Evolutionary conservation across 2,797 vertebrate species (phyloP).

Genomic region (Pterois miles): DNA sequence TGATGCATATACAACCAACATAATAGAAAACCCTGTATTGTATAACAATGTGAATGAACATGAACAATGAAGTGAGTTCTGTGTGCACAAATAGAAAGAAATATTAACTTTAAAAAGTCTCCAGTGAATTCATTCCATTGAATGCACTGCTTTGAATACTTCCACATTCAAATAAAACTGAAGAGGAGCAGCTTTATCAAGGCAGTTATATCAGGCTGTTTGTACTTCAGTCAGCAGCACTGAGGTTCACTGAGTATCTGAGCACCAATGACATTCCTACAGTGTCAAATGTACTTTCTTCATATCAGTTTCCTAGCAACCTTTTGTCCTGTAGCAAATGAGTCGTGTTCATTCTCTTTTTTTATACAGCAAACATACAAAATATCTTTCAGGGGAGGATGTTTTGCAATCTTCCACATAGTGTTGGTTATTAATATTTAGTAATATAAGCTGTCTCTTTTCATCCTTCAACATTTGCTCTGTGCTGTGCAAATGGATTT

Average conservation of each 20-base stretch:
- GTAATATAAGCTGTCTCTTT: too few species aligned
- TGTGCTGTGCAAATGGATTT: background rate
- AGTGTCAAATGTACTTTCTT: background rate
- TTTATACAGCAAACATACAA: background rate
- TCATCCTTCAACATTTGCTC: background rate
- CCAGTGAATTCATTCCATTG: background rate
- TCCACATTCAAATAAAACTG: background rate
- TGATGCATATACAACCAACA: too few species aligned
- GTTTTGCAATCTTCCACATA: too few species aligned
- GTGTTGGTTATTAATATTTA: too few species aligned
- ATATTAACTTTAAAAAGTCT: background rate
- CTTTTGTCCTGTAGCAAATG: background rate
- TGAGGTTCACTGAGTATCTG: background rate
- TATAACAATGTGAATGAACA: too few species aligned
- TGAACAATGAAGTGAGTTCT: too few species aligned
- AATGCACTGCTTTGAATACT: background rate
- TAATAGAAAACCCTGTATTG: too few species aligned
- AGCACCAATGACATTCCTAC: background rate
- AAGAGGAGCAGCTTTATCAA: background rate
- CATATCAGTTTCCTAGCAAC: slow-evolving; percentile 60
- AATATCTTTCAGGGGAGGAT: too few species aligned
- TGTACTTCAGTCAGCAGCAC: background rate
- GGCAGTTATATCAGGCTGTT: background rate
- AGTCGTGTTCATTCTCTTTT: background rate
- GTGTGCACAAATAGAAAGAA: too few species aligned